phyloP scores from a whole-genome alignment of 1,140 invertebrate species.

The Palaemon carinicauda region DNA sequence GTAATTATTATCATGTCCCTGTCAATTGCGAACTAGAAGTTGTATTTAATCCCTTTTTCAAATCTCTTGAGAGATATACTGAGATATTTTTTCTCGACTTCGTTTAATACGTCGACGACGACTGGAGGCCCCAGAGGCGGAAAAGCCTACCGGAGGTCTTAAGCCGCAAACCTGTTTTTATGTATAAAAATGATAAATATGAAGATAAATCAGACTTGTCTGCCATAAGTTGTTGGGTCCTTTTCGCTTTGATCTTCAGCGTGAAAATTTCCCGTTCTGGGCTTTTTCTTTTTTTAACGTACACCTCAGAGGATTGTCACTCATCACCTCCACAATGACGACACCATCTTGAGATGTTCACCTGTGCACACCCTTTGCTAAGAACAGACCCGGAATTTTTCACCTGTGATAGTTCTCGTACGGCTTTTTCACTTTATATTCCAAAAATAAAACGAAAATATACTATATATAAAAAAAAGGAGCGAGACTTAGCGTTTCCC shows the following conservation, averaged over 20 bases:
- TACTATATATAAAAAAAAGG: too few relatives aligned
- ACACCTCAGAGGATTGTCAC: background rate
- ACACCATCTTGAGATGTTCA: constrained; percentile 45
- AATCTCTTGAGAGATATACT: constrained; percentile 41
- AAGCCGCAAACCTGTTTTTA: too few relatives aligned
- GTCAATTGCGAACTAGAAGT: constrained; percentile 44
- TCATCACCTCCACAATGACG: background rate
- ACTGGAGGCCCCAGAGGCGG: constrained; percentile 3
- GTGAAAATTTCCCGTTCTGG: constrained; percentile 33
- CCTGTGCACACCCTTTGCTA: constrained; percentile 32
- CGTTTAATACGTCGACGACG: constrained; percentile 13
- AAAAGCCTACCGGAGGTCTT: constrained; percentile 1
- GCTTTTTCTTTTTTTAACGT: background rate
- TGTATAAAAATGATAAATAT: too few relatives aligned
- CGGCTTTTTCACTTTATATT: constrained; percentile 1
- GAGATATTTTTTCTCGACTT: constrained; percentile 39
- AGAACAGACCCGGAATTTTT: constrained; percentile 38
- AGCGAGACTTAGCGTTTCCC: too few relatives aligned
- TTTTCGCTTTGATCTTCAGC: background rate
- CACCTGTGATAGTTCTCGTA: constrained; percentile 36
- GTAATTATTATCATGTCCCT: constrained; percentile 40
- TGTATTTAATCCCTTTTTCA: constrained; percentile 27
- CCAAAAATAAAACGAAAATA: too few relatives aligned
- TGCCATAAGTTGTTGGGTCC: constrained; percentile 46
- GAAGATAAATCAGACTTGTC: constrained; percentile 7